These are phyloP conservation scores for Podarcis siculus DNA, from an alignment of 2,797 vertebrate species.

Conservation along the genomic window DNA sequence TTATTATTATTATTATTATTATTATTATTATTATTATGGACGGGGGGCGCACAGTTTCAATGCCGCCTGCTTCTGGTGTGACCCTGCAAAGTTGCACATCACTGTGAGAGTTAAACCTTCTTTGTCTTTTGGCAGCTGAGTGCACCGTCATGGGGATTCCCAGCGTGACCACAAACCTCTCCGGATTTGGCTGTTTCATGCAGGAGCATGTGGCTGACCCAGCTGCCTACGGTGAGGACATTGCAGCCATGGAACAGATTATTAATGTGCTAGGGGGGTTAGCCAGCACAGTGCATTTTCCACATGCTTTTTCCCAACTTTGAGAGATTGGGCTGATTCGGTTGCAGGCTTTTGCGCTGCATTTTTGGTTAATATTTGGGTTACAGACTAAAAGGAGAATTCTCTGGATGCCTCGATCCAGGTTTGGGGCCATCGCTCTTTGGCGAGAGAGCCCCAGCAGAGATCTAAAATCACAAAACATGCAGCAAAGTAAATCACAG, in stretches of 20 bases:
- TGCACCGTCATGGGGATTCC: slow-evolving; percentile 98
- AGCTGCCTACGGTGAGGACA: slow-evolving; percentile 86
- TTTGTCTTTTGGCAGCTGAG: slow-evolving; percentile 82
- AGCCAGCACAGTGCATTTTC: no score
- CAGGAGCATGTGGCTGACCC: slow-evolving; percentile 95
- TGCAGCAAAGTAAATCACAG: no score
- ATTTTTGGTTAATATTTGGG: background rate
- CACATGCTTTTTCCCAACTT: background rate
- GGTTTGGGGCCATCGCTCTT: no score
- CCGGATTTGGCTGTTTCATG: slow-evolving; percentile 97
- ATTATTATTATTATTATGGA: no score
- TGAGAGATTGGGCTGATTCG: background rate
- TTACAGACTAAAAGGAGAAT: background rate
- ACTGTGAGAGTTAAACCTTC: background rate
- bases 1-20: no score
- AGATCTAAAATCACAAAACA: no score
- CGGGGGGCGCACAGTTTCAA: no score
- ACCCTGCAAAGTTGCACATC: background rate
- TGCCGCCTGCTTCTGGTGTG: background rate
- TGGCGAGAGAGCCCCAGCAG: no score
- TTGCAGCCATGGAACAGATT: background rate
- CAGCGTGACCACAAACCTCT: slow-evolving; percentile 96
- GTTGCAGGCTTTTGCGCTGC: background rate
- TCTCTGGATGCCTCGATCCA: no score
- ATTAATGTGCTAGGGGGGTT: background rate